Evolutionary conservation across 1,140 invertebrate genomes (phyloP).

Genomic region (Cotesia chilonis): DNA sequence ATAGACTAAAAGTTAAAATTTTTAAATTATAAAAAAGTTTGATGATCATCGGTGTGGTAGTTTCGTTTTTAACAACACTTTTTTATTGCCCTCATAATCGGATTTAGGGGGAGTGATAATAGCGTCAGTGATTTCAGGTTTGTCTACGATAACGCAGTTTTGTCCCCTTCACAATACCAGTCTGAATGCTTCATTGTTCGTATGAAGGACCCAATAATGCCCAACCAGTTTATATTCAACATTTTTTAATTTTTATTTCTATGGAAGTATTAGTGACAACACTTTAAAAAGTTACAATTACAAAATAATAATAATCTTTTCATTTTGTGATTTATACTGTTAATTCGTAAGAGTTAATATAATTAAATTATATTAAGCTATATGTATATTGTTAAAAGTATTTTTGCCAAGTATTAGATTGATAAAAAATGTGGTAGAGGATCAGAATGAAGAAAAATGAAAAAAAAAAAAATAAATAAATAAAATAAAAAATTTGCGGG

Average conservation of each 20-base stretch:
- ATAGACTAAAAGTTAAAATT: too few species aligned
- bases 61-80: conserved; percentile 42
- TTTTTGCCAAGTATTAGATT: background rate
- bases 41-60: conserved; percentile 12
- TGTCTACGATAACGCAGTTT: conserved; percentile 63
- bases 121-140: conserved; percentile 61
- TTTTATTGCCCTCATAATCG: conserved; percentile 62
- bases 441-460: background rate
- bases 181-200: conserved; percentile 61
- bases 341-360: too few species aligned
- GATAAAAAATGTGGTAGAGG: background rate
- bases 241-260: background rate
- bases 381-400: too few species aligned
- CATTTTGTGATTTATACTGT: too few species aligned
- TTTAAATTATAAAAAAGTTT: background rate
- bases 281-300: too few species aligned
- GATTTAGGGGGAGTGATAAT: conserved; percentile 55
- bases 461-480: background rate
- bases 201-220: conserved; percentile 51
- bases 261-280: background rate
- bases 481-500: conserved; percentile 14
- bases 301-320: too few species aligned
- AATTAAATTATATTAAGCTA: too few species aligned
- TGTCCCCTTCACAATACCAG: conserved; percentile 52
- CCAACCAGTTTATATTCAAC: conserved; percentile 51